Percentiles rank a stretch among this genome's conserved stretches.
phyloP scores from a whole-genome alignment of 2,888 invertebrate species.

The Tiliacea aurago region DNA sequence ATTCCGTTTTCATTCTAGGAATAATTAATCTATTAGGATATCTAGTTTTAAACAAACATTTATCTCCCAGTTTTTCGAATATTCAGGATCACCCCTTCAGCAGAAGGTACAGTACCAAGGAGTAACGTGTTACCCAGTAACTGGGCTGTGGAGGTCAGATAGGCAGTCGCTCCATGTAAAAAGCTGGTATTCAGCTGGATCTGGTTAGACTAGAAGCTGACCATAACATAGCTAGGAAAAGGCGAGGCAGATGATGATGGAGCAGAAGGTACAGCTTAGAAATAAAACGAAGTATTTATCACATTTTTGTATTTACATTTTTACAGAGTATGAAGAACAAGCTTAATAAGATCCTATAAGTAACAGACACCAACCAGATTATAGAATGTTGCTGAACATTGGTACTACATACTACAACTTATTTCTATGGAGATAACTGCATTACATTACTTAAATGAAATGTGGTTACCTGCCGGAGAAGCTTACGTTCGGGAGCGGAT shows the following conservation, averaged over 20 bases:
- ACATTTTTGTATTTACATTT: background rate
- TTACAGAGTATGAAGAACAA: background rate
- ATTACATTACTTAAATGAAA: slow-evolving; percentile 14
- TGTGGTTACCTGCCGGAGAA: background rate
- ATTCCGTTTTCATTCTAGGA: too few species aligned
- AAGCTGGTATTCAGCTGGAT: background rate
- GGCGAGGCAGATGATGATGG: background rate
- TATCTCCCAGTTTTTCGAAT: too few species aligned
- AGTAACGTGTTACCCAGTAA: background rate
- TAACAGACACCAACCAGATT: background rate
- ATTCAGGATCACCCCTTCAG: too few species aligned
- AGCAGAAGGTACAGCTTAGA: background rate
- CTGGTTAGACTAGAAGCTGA: background rate
- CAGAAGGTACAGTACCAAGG: background rate
- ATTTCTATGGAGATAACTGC: background rate
- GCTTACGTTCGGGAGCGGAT: slow-evolving; percentile 14
- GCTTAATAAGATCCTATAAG: background rate
- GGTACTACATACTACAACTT: background rate
- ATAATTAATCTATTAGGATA: too few species aligned
- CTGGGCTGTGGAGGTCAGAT: background rate
- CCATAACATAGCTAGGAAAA: too few species aligned
- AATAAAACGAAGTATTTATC: background rate
- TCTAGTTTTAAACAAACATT: too few species aligned
- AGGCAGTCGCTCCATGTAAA: background rate
- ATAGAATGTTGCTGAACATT: background rate